Base-by-base conservation (phyloP, 1,140 invertebrate species). In the Luehdorfia chinensis region DNA sequence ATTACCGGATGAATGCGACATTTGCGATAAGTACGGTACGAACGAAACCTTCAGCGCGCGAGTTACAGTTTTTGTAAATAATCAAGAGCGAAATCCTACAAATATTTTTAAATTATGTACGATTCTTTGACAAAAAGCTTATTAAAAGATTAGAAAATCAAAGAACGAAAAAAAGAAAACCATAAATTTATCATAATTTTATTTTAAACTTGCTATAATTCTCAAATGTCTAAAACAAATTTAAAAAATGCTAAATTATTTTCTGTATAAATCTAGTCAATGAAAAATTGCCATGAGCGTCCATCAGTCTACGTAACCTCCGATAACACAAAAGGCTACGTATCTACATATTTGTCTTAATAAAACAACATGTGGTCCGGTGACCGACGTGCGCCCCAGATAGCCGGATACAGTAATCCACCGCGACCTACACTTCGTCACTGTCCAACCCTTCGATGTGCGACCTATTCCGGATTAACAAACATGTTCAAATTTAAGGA, bases 401-500 rank as follows among this genome's bases (percentile, higher is more conserved):
- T 43, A 27, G 7, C 23, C 23, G 39, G 66, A 60, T 63, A 60
- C 48, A 54, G 54, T 65, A 65, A 68, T 64, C 61, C 58, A 30
- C 9, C 8, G 45, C 50, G 60, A 71, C 70, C 75, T 59, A 61
- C 64, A 71, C 67, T 81, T 66, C 66, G 66, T 81, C 77, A 75
- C 67, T 78, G 77, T 81, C 76, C 57, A 48, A 53, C 45, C 67
- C 59, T 65, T 62, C 59, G 56, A 60, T 55, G 54, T 39, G 55
- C 51, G 57, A 54, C 55, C 50, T 62, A 66, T 58, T 57, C 59
- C 54, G 61, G 62, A 71, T 77, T 77, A 77, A 68, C 71, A 58
- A 59, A 72, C 69, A 66, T 71, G 73, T 78, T 64, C 57, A 59
- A 67, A 74, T 69, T 72, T 66, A 69, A 69, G 59, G n/a, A n/a